These are phyloP conservation scores for Plusia festucae DNA, from an alignment of 2,888 invertebrate species.

Conservation along the genomic window DNA sequence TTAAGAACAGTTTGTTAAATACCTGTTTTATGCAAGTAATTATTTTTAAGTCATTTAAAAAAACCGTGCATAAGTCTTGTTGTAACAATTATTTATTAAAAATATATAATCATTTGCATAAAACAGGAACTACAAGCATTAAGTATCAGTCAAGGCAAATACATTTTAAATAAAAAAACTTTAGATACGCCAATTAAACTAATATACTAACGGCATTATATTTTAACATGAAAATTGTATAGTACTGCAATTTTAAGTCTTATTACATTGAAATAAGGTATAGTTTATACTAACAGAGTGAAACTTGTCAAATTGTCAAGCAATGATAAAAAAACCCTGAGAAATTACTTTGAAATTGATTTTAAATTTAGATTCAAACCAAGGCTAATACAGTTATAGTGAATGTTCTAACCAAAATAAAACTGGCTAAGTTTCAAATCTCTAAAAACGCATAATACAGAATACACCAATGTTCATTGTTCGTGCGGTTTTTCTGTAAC, in stretches of 20 bases:
- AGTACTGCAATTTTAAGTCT: not conserved
- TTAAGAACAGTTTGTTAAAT: not conserved
- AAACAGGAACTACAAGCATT: constrained; percentile 1
- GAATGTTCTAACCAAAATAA: not conserved
- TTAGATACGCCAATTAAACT: not conserved
- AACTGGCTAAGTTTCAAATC: constrained; percentile 8
- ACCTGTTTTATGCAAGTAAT: constrained; percentile 1
- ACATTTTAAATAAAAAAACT: not conserved
- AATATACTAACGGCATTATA: too few species aligned
- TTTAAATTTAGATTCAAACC: constrained; percentile 1
- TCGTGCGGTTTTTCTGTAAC: not conserved
- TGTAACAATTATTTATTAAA: constrained; percentile 7
- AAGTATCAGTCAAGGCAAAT: constrained; percentile 4
- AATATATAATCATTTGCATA: not conserved
- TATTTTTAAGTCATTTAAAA: not conserved
- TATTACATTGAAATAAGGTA: not conserved
- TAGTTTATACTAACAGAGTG: not conserved
- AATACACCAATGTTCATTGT: not conserved
- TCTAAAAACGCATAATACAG: not conserved
- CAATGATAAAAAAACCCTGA: constrained; percentile 2
- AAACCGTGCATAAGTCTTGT: not conserved
- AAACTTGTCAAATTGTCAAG: constrained; percentile 1
- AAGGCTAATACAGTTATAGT: constrained; percentile 1
- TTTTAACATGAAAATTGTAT: too few species aligned
- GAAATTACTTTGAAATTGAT: constrained; percentile 1